Evolutionary conservation across 2,888 invertebrate species (phyloP).

Genomic region (Anaspis maculata): DNA sequence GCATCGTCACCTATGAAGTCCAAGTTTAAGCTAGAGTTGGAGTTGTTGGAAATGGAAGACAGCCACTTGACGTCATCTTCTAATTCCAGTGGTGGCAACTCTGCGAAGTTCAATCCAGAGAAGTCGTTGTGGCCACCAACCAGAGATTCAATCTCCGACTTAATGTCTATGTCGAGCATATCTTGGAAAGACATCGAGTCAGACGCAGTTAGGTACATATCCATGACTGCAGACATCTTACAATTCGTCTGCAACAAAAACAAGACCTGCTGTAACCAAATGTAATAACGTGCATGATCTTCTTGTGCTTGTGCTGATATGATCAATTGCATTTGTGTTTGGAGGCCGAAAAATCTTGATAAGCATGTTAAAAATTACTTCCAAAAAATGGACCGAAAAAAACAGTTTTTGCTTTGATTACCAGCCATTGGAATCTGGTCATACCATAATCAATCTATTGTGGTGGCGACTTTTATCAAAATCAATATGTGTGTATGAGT

Average conservation of each 20-base stretch:
- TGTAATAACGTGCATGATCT: too few species aligned
- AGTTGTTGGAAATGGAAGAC: constrained; percentile 45
- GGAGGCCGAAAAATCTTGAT: too few species aligned
- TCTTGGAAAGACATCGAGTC: constrained; percentile 69
- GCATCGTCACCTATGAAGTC: constrained; percentile 65
- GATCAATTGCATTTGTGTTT: too few species aligned
- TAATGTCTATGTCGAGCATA: constrained; percentile 85
- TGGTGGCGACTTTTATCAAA: too few species aligned
- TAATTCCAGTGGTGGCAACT: constrained; percentile 57
- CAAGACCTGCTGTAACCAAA: too few species aligned
- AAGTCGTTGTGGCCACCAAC: constrained; percentile 63
- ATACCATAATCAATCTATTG: too few species aligned
- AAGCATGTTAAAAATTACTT: too few species aligned
- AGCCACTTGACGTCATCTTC: constrained; percentile 55
- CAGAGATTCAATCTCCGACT: constrained; percentile 74
- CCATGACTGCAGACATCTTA: constrained; percentile 42
- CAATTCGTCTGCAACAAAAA: constrained; percentile 1
- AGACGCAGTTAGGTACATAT: constrained; percentile 45
- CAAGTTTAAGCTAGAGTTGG: constrained; percentile 58
- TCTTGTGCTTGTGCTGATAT: too few species aligned
- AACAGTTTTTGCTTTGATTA: too few species aligned
- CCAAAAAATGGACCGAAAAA: too few species aligned
- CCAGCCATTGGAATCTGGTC: too few species aligned
- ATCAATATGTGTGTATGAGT: too few species aligned
- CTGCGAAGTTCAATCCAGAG: constrained; percentile 53